Base-by-base conservation (phyloP, 1,140 invertebrate species). In the Lerema accius region DNA sequence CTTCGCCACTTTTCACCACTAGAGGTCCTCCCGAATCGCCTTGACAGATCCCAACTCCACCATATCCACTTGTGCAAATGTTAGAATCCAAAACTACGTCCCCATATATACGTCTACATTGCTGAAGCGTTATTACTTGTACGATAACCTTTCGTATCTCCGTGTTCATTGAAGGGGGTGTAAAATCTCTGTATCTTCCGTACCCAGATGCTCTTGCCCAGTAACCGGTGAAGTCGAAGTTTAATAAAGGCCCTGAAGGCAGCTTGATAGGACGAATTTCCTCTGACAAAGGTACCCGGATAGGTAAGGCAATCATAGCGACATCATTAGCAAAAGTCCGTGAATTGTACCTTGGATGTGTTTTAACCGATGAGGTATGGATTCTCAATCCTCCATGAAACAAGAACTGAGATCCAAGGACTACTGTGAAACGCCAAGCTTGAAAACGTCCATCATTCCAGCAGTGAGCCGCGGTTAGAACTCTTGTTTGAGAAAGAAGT, bases 381-480 rank as follows among this genome's bases (percentile, higher is more conserved):
- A 79, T 69, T 48, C 79, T 73, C 23, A 77, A 11, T 35, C 82
- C 80, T 19, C 80, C 82, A 43, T 74, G 73, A 40, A 76, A 86
- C 4, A 86, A 55, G 51, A 75, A 83, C 0, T 58, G 43, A 17
- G 79, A 77, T 0, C 80, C 83, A 1, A 86, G 67, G 0, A 86
- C 80, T 4, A 75, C 78, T 1, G 73, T 80, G 19, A 86, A 73
- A 11, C 67, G 66, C 63, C 68, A 66, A 7, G 79, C 83, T 60
- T 76, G 71, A 46, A 72, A 68, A 26, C 67, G 64, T n/a, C 80
- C 81, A 35, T 83, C 79, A 28, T 62, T 69, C 80, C 81, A 86
- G 56, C 83, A 84, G 61, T 86, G 83, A n/a, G 83, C 83, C 0
- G 83, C 83, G 19, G 83, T 86, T 4, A 86, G 43, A 4, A 86